These are phyloP conservation scores for Plotosus lineatus DNA, from an alignment of 2,113 vertebrate species.

Conservation along the genomic window DNA sequence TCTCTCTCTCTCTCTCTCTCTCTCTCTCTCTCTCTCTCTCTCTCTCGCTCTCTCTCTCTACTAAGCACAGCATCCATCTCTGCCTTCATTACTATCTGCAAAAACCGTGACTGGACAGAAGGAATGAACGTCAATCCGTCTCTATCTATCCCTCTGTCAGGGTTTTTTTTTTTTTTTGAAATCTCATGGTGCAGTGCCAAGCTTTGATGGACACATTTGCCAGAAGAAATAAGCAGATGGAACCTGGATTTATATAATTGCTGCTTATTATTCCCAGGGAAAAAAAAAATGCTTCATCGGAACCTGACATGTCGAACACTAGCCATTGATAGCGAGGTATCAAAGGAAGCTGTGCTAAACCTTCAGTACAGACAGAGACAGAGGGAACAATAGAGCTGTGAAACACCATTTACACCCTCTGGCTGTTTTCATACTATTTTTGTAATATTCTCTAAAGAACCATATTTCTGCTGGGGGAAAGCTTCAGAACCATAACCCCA, in stretches of 20 bases:
- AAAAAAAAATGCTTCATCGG: background rate
- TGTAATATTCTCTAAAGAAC: background rate
- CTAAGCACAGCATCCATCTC: conserved; percentile 34
- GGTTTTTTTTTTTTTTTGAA: background rate
- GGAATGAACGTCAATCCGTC: background rate
- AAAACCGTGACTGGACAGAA: conserved; percentile 5
- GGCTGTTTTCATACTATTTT: conserved; percentile 23
- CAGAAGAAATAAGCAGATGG: conserved; percentile 17
- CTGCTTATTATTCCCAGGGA: conserved; percentile 15
- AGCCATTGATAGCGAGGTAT: conserved; percentile 32
- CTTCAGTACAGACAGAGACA: background rate
- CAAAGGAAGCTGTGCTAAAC: conserved; percentile 18
- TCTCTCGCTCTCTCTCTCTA: conserved; percentile 13
- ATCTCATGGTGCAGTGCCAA: conserved; percentile 11
- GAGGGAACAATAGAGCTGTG: background rate
- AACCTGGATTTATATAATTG: conserved; percentile 40
- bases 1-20: background rate
- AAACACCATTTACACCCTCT: conserved; percentile 16
- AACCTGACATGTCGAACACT: background rate
- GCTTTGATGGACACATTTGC: conserved; percentile 28
- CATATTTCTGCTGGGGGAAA: background rate
- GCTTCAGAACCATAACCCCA: background rate
- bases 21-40: background rate
- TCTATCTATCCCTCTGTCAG: background rate
- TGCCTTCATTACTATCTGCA: conserved; percentile 29